phyloP scores from a whole-genome alignment of 2,888 invertebrate species.

The Drepanosiphum platanoidis region DNA sequence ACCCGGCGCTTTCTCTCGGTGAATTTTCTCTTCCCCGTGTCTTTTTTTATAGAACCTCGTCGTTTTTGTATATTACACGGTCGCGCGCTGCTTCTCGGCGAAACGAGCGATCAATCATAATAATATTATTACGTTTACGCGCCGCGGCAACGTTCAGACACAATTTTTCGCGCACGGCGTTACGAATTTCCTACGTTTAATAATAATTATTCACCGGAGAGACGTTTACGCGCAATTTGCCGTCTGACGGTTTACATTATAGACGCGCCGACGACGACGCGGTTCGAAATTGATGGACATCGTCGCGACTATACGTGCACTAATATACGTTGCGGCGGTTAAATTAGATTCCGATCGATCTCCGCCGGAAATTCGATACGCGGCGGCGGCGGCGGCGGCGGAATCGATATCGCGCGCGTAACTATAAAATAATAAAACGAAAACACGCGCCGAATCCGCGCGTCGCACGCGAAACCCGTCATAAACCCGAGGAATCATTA shows the following conservation, averaged over 20 bases:
- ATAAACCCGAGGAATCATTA: not conserved
- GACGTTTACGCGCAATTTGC: slow-evolving; percentile 15
- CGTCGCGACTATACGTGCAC: no score
- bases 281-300: not conserved
- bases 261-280: not conserved
- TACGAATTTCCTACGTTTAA: no score
- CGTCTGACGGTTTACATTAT: not conserved
- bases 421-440: not conserved
- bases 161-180: no score
- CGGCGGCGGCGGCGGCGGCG: no score
- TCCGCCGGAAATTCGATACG: not conserved
- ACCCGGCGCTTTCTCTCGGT: no score
- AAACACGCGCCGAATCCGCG: no score
- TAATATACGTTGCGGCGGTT: no score
- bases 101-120: slow-evolving; percentile 2
- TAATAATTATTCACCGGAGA: not conserved
- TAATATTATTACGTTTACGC: no score
- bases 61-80: no score
- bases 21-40: no score
- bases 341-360: not conserved
- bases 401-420: not conserved
- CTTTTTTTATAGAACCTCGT: no score
- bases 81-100: not conserved
- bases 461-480: not conserved
- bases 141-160: no score